Base-by-base conservation (phyloP, 2,888 invertebrate species). In the Anaspis maculata region DNA sequence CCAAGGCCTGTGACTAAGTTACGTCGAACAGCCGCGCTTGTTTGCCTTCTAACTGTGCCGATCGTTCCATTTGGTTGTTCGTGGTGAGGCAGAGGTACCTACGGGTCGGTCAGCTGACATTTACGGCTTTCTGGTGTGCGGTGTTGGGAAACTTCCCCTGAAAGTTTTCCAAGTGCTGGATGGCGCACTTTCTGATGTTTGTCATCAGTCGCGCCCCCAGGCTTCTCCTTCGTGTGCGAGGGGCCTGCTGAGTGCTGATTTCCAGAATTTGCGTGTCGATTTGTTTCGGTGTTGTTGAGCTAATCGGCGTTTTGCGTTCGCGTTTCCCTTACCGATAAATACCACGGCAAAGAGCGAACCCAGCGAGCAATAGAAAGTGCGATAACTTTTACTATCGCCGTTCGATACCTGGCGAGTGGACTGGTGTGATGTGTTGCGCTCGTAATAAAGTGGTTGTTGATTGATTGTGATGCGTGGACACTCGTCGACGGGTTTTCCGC, bases 51-150 rank as follows among this genome's bases (percentile, higher is more conserved):
- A 43, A 41, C 41, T 41, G 39, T 44, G 40, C 39, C 35, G 35
- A 36, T 39, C 39, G 34, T 41, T 45, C 41, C 45, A 41, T 45
- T 45, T 41, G 36, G 45, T 41, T 40, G 26, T 39, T 28, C 35
- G 38, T 34, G 30, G 37, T 33, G 34, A 40, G 38, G 33, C 34
- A 32, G n/a, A n/a, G n/a, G n/a, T n/a, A n/a, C n/a, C n/a, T n/a
- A n/a, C 39, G 34, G 39, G 44, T 42, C 39, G 35, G 39, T 46
- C 46, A 46, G 45, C 45, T 48, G 45, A 46, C 48, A 45, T 46
- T 46, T 42, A 34, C 35, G 15, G 19, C 25, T 30, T 34, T 31
- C 30, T n/a, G n/a, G n/a, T n/a, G n/a, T n/a, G n/a, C n/a, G n/a
- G n/a, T n/a, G n/a, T n/a, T n/a, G n/a, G n/a, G 28, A 23, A 41